phyloP scores from a whole-genome alignment of 1,140 invertebrate species.

The Venustaconcha ellipsiformis region DNA sequence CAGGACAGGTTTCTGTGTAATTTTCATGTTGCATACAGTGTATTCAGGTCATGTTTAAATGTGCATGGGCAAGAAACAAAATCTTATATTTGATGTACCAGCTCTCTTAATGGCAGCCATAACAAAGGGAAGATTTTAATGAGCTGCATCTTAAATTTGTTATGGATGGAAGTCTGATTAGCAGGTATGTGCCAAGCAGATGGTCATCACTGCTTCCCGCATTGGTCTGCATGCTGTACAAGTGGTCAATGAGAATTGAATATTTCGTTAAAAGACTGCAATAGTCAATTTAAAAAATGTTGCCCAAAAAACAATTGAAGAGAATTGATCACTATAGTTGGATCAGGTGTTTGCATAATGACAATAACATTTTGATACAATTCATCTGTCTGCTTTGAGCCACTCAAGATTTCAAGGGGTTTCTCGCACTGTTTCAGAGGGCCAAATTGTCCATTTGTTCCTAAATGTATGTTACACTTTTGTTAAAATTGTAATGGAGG shows the following conservation, averaged over 20 bases:
- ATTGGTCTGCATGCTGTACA: neutral
- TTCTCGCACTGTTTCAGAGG: conserved; percentile 16
- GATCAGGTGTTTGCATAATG: no score
- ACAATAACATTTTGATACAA: no score
- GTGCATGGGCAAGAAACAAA: conserved; percentile 12
- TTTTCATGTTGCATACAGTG: neutral
- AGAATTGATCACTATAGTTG: no score
- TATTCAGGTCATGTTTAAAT: conserved; percentile 16
- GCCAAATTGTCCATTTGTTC: conserved; percentile 9
- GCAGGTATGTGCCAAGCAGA: conserved; percentile 15
- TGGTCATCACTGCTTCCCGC: neutral
- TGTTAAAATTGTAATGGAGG: neutral
- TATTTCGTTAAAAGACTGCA: neutral
- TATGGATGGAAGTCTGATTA: conserved; percentile 19
- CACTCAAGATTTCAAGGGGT: conserved; percentile 6
- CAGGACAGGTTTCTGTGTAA: no score
- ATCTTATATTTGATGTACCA: conserved; percentile 14
- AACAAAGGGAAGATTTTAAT: conserved; percentile 11
- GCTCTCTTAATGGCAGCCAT: conserved; percentile 14
- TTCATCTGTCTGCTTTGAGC: conserved; percentile 2
- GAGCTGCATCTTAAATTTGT: conserved; percentile 24
- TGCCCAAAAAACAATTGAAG: no score
- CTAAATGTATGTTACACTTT: conserved; percentile 11
- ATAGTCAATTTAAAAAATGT: no score
- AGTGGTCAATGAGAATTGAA: neutral